Percentiles rank a stretch among this genome's conserved stretches.
Conservation (phyloP, 2,113 vertebrate genomes). For the Seriola aureovittata region DNA sequence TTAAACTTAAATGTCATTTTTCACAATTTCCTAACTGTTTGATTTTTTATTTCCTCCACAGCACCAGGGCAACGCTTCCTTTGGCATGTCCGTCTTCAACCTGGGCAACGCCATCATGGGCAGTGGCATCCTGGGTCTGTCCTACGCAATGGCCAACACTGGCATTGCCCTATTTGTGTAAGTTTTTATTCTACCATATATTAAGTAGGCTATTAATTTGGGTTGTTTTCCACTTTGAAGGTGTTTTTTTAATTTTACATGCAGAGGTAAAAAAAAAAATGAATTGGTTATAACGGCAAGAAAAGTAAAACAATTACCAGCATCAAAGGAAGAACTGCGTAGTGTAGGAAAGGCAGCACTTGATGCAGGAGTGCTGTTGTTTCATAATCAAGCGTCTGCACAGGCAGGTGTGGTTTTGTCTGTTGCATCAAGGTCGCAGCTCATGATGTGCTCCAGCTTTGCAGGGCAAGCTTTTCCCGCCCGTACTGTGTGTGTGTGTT, state of each 20-base stretch:
- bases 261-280: neutral
- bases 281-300: neutral
- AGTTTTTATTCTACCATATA: constrained; percentile 72
- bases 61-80: constrained; percentile 95
- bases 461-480: neutral
- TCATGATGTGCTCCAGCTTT: neutral
- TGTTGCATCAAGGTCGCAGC: constrained; percentile 33
- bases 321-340: neutral
- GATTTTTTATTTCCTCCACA: constrained; percentile 65
- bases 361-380: neutral
- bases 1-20: neutral
- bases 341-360: neutral
- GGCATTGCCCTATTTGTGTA: constrained; percentile 98
- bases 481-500: neutral
- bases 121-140: constrained; percentile 97
- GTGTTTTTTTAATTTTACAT: neutral
- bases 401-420: constrained; percentile 54
- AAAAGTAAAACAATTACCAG: neutral
- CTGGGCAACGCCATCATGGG: constrained; percentile 99
- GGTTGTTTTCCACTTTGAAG: neutral
- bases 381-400: neutral
- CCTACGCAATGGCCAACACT: constrained; percentile 99
- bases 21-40: neutral
- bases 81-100: constrained; percentile 99
- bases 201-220: neutral